Percentiles rank a stretch among this genome's conserved stretches.
Conservation (phyloP, 2,888 invertebrate genomes). For the Chironomus riparius region DNA sequence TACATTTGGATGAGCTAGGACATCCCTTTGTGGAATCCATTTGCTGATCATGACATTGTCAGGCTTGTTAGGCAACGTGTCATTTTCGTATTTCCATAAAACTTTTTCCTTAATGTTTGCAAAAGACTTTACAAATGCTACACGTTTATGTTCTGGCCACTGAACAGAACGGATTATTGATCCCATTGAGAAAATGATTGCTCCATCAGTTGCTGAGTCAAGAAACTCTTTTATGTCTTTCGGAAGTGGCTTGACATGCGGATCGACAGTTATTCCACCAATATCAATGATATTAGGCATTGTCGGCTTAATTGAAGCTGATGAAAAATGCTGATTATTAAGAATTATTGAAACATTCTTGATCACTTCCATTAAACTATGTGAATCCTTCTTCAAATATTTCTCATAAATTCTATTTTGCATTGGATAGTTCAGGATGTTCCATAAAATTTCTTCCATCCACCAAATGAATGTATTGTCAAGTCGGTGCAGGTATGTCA, state of each 20-base stretch:
- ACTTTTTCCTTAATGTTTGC: conserved; percentile 34
- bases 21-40: conserved; percentile 45
- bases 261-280: conserved; percentile 27
- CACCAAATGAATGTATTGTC: conserved; percentile 30
- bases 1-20: conserved; percentile 44
- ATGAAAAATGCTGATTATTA: conserved; percentile 27
- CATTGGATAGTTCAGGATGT: conserved; percentile 34
- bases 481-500: conserved; percentile 32
- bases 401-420: conserved; percentile 15
- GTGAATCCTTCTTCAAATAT: conserved; percentile 10
- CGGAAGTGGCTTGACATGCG: background rate
- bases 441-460: conserved; percentile 30
- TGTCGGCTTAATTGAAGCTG: conserved; percentile 25
- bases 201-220: conserved; percentile 35
- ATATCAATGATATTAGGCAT: conserved; percentile 29
- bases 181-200: conserved; percentile 38
- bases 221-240: conserved; percentile 34
- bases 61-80: conserved; percentile 35
- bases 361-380: background rate
- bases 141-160: conserved; percentile 12
- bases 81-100: conserved; percentile 43
- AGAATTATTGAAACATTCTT: conserved; percentile 28
- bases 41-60: conserved; percentile 38
- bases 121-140: conserved; percentile 21
- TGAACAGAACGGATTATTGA: conserved; percentile 23